Percentiles rank a stretch among this genome's conserved stretches.
phyloP scores from a whole-genome alignment of 2,888 invertebrate species.

The Sinotaia quadrata region DNA sequence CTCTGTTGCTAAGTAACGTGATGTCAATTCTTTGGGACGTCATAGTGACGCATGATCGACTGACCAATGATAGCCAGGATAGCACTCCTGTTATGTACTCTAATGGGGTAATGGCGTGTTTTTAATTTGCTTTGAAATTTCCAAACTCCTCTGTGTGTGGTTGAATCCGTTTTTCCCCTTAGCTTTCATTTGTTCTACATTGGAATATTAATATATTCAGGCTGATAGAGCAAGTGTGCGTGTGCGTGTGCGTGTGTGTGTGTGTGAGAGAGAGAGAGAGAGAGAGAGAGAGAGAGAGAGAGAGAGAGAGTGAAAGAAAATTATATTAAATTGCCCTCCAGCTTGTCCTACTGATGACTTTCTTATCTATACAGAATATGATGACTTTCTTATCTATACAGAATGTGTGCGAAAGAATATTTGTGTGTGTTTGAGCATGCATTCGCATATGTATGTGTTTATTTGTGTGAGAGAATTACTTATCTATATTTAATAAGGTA shows the following conservation, averaged over 20 bases:
- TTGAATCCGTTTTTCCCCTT: background rate
- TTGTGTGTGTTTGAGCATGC: too few species aligned
- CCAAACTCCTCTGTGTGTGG: background rate
- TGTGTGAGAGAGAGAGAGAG: background rate
- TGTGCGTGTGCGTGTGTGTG: background rate
- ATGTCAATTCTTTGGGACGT: constrained; percentile 63
- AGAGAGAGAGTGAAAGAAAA: background rate
- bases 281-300: constrained; percentile 1
- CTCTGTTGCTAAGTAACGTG: constrained; percentile 56
- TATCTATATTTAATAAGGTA: too few species aligned
- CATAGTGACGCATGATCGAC: constrained; percentile 59
- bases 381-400: too few species aligned
- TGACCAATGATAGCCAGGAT: constrained; percentile 38
- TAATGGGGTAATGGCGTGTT: constrained; percentile 43
- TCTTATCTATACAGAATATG: too few species aligned
- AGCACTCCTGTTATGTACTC: constrained; percentile 43
- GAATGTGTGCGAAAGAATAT: too few species aligned
- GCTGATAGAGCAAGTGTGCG: background rate
- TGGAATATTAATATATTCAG: background rate
- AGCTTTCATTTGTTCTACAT: background rate
- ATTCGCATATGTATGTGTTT: too few species aligned
- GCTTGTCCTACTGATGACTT: too few species aligned
- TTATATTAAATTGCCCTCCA: background rate
- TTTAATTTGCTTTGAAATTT: background rate
- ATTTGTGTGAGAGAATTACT: too few species aligned